Conservation (phyloP, 2,113 vertebrate genomes). For the Pyrgilauda ruficollis region DNA sequence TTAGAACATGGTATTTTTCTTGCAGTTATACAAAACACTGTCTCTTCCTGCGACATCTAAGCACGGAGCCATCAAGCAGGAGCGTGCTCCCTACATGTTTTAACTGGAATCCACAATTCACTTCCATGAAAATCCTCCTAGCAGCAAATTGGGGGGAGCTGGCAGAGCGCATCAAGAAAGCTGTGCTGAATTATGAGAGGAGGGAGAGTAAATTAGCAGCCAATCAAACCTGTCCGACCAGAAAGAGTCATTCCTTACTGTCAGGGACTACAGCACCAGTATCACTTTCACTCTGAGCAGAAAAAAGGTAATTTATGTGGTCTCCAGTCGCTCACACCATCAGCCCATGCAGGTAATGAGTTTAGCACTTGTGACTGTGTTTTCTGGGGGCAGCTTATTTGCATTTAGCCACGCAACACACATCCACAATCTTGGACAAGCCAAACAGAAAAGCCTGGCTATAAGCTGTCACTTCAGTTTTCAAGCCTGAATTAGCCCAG, state of each 20-base stretch:
- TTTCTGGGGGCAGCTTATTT: slow-evolving; percentile 11
- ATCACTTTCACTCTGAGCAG: slow-evolving; percentile 58
- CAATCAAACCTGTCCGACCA: slow-evolving; percentile 62
- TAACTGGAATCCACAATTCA: slow-evolving; percentile 35
- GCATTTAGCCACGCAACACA: not conserved
- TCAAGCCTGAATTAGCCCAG: slow-evolving; percentile 53
- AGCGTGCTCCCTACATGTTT: not conserved
- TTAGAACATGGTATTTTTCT: slow-evolving; percentile 63
- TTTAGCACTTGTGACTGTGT: not conserved
- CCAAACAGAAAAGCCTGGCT: not conserved
- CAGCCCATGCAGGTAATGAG: not conserved
- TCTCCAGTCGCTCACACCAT: not conserved
- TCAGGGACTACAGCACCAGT: slow-evolving; percentile 48
- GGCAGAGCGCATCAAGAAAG: not conserved
- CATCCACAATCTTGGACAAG: not conserved
- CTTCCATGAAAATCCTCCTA: slow-evolving; percentile 33
- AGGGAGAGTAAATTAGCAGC: slow-evolving; percentile 51
- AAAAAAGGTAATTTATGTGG: slow-evolving; percentile 51
- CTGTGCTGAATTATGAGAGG: slow-evolving; percentile 38
- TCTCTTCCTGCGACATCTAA: slow-evolving; percentile 57
- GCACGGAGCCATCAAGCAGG: slow-evolving; percentile 13
- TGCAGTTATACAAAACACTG: slow-evolving; percentile 57
- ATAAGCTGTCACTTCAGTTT: slow-evolving; percentile 50
- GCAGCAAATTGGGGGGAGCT: slow-evolving; percentile 52
- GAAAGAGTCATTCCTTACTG: slow-evolving; percentile 72